A percentile compares a stretch with the other conserved stretches of the same genome.
phyloP scores from a whole-genome alignment of 2,888 invertebrate species.

The Anodontia alba region DNA sequence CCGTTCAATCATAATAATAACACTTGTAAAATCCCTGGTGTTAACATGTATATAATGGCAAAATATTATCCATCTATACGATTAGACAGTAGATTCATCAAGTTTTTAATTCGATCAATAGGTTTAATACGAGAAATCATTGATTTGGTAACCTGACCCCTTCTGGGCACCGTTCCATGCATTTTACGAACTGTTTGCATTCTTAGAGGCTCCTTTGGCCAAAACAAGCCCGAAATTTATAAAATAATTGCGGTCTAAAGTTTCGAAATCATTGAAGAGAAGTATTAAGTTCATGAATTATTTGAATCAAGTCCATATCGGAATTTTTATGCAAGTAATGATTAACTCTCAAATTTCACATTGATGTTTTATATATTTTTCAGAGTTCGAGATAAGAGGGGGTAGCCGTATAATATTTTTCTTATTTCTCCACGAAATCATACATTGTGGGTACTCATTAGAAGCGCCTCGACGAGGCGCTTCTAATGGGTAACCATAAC shows the following conservation, averaged over 20 bases:
- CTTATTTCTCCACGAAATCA: too few species aligned
- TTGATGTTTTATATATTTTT: too few species aligned
- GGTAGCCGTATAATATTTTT: too few species aligned
- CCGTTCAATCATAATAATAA: background rate
- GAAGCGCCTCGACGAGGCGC: too few species aligned
- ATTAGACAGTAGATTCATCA: constrained; percentile 19
- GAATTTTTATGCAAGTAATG: constrained; percentile 7
- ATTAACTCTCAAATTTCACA: background rate
- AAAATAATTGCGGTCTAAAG: background rate
- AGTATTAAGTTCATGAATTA: background rate
- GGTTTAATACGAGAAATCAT: constrained; percentile 19
- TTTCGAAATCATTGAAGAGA: constrained; percentile 3
- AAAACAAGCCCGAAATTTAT: constrained; percentile 2
- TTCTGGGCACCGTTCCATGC: constrained; percentile 36
- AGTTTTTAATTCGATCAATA: constrained; percentile 15
- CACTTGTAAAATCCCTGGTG: constrained; percentile 4
- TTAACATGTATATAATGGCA: constrained; percentile 14
- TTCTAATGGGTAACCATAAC: too few species aligned
- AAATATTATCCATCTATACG: constrained; percentile 9
- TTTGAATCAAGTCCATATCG: constrained; percentile 8
- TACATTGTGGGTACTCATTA: too few species aligned
- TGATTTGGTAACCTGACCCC: constrained; percentile 31
- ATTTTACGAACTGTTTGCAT: constrained; percentile 24
- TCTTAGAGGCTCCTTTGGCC: background rate
- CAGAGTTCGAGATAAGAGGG: too few species aligned